Conservation (phyloP, 2,113 vertebrate species). For the zebrafish (Danio rerio) region DNA sequence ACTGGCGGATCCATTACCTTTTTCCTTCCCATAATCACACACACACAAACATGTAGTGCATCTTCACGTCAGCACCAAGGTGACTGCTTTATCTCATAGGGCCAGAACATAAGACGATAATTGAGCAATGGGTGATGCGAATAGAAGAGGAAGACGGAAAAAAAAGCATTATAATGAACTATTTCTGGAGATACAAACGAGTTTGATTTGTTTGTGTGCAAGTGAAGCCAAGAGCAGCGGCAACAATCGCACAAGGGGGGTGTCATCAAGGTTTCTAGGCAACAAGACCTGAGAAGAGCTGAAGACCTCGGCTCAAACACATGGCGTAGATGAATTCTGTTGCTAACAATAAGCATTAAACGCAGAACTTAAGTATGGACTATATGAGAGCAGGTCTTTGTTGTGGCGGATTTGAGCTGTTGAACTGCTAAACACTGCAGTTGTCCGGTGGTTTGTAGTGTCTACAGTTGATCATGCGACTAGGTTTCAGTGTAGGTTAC, state of each 20-base stretch:
- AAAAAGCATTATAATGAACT: constrained; percentile 39
- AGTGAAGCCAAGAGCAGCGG: constrained; percentile 29
- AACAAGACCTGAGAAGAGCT: constrained; percentile 47
- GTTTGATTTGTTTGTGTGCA: constrained; percentile 43
- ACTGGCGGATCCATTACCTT: constrained; percentile 41
- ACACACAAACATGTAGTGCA: constrained; percentile 8
- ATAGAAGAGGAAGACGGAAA: not conserved
- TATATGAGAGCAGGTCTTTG: not conserved
- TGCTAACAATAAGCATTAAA: constrained; percentile 21
- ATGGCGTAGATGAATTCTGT: not conserved
- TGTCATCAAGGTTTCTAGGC: constrained; percentile 56
- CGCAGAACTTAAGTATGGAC: not conserved
- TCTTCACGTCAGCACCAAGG: constrained; percentile 26
- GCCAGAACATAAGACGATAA: constrained; percentile 34
- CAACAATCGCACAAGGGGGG: constrained; percentile 35
- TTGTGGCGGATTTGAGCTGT: not conserved
- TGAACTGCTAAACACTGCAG: not conserved
- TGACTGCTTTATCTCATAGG: constrained; percentile 45
- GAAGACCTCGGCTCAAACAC: constrained; percentile 42
- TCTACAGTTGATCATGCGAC: not conserved
- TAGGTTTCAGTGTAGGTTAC: constrained; percentile 1
- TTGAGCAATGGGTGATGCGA: constrained; percentile 17
- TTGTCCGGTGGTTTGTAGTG: constrained; percentile 10
- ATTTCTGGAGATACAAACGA: constrained; percentile 19
- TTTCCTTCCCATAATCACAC: constrained; percentile 25